Conservation (phyloP, 92 coral and sea anemone species). For the Paragorgia papillata region DNA sequence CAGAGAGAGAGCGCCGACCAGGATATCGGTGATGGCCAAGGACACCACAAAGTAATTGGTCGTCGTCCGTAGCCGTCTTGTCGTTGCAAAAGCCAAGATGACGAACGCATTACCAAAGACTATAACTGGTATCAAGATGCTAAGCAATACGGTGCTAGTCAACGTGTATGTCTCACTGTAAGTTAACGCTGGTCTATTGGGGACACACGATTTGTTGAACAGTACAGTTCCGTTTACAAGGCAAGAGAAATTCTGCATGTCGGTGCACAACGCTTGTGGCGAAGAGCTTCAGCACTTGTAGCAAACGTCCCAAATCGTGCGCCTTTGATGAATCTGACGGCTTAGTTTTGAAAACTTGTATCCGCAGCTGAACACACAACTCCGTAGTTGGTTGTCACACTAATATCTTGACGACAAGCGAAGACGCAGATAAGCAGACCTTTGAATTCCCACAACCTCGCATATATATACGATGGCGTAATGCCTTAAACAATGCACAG, state of each 20-base stretch:
- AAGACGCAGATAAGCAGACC: not conserved
- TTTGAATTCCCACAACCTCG: too few species aligned
- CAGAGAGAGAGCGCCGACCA: slow-evolving; percentile 31
- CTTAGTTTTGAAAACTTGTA: not conserved
- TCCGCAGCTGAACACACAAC: slow-evolving; percentile 23
- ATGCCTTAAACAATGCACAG: too few species aligned
- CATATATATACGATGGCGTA: too few species aligned
- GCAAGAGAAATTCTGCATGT: slow-evolving; percentile 24
- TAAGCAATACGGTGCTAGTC: slow-evolving; percentile 9
- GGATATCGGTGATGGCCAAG: slow-evolving; percentile 25
- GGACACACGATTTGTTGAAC: slow-evolving; percentile 6
- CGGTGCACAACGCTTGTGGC: not conserved
- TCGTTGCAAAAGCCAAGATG: slow-evolving; percentile 30
- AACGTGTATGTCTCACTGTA: not conserved
- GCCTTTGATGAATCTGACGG: not conserved
- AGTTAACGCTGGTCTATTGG: too few species aligned
- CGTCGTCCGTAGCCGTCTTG: slow-evolving; percentile 21
- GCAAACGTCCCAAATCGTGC: not conserved
- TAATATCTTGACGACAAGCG: slow-evolving; percentile 14
- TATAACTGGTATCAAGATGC: slow-evolving; percentile 31
- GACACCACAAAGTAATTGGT: slow-evolving; percentile 44
- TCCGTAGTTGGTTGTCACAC: not conserved
- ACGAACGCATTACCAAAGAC: slow-evolving; percentile 26
- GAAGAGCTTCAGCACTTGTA: too few species aligned
- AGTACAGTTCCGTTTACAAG: slow-evolving; percentile 2